Base-by-base conservation (phyloP, 2,113 vertebrate genomes). In the Jacana jacana region DNA sequence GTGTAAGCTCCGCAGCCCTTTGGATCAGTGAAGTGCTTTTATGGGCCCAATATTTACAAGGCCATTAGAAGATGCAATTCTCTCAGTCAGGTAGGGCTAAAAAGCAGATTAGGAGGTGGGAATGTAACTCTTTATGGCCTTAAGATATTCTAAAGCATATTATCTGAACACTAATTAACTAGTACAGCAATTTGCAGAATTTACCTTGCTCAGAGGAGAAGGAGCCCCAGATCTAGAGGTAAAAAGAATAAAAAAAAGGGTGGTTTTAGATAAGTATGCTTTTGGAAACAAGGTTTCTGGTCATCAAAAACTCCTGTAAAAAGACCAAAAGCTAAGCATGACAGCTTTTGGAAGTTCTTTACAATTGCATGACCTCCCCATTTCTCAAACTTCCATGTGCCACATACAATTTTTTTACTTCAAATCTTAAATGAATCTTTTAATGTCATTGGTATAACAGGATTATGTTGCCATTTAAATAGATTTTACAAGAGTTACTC, bases 201-300 rank as follows among this genome's bases (percentile, higher is more conserved):
- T 98, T 98, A 98, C 98, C 98, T 98, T 98, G 96, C 98, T 98
- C 93, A 98, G 88, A 81, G 98, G 98, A 94, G 98, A 98, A 94
- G 98, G 98, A 97, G 98, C 98, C 77, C 98, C 98, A 98, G 98
- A 98, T 95, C 98, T 98, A 97, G 72, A 79, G 65, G 69, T 49
- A 28, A 55, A 28, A 52, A 52, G 17, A 69, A 76, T 58, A 68
- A 76, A 66, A 42, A 65, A 63, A 68, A 64, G 4, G 31, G 10
- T 28, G 39, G n/a, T 70, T 91, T 95, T 63, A 91, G 61, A 5
- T 73, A 90, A 97, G 77, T 55, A 92, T 14, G 73, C 12, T 76
- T 90, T 37, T 37, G 35, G 35, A 88, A 93, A 89, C 55, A 83
- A 19, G 24, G 17, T 68, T 91, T 88, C 77, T 70, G 30, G n/a